Evolutionary conservation across 2,888 invertebrate genomes (phyloP).

Genomic region (Polydrusus pterygomalis): DNA sequence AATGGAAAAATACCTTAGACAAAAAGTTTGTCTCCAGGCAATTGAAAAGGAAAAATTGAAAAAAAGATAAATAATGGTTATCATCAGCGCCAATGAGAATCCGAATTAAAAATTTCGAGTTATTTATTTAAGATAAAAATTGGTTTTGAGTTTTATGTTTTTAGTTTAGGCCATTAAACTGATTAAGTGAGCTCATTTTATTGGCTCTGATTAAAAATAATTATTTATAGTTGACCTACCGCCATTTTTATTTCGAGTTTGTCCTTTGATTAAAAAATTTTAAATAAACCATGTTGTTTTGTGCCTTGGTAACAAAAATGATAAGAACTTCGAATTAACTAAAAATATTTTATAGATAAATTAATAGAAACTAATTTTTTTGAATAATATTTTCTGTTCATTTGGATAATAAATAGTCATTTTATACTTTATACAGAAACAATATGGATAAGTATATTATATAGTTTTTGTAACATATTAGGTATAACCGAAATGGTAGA

Average conservation of each 20-base stretch:
- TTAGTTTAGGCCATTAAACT: constrained; percentile 30
- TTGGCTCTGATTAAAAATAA: constrained; percentile 39
- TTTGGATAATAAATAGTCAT: no score
- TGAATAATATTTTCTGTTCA: not conserved
- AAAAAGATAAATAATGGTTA: constrained; percentile 45
- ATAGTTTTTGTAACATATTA: no score
- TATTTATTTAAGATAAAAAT: constrained; percentile 49
- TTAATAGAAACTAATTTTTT: not conserved
- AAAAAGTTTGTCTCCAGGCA: constrained; percentile 28
- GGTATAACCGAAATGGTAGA: no score
- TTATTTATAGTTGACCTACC: constrained; percentile 39
- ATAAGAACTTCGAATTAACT: not conserved
- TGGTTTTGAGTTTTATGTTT: not conserved
- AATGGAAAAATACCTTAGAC: not conserved
- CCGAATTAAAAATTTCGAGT: constrained; percentile 35
- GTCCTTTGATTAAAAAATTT: constrained; percentile 38
- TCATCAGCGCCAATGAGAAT: constrained; percentile 33
- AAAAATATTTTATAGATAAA: not conserved
- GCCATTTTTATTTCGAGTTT: constrained; percentile 44
- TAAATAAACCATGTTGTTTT: not conserved
- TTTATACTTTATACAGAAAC: not conserved
- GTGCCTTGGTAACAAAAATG: constrained; percentile 18
- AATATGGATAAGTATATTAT: no score
- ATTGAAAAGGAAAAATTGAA: not conserved
- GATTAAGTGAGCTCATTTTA: constrained; percentile 27